Evolutionary conservation across 2,888 invertebrate genomes (phyloP).

Genomic region (Netelia fuscicornis): DNA sequence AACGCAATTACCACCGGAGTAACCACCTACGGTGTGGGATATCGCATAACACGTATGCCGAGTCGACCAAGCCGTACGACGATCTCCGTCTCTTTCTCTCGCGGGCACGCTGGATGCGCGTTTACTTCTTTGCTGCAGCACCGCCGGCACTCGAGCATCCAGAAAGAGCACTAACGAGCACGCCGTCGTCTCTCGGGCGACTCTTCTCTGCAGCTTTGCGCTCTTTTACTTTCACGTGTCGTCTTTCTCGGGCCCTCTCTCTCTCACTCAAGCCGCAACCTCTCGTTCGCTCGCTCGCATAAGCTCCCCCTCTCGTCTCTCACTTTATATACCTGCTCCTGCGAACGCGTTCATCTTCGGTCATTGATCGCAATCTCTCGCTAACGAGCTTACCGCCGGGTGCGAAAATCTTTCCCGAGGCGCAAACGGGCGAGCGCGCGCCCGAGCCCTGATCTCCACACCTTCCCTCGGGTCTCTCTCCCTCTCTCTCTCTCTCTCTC

Average conservation of each 20-base stretch:
- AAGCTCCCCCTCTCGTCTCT: constrained; percentile 13
- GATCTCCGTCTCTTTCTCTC: constrained; percentile 43
- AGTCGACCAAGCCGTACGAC: constrained; percentile 43
- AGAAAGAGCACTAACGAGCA: constrained; percentile 79
- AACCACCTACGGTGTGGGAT: constrained; percentile 81
- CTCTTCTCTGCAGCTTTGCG: constrained; percentile 44
- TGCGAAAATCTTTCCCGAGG: constrained; percentile 80
- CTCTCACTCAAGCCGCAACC: constrained; percentile 53
- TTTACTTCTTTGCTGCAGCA: constrained; percentile 33
- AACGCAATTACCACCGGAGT: constrained; percentile 80
- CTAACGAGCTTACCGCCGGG: constrained; percentile 83
- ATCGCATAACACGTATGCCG: constrained; percentile 81
- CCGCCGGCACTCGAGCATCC: constrained; percentile 60
- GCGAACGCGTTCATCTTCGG: constrained; percentile 83
- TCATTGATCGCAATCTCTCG: constrained; percentile 83
- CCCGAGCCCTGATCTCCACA: constrained; percentile 54
- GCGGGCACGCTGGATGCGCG: constrained; percentile 41
- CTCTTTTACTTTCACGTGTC: constrained; percentile 62
- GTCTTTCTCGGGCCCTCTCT: constrained; percentile 58
- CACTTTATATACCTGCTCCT: constrained; percentile 68
- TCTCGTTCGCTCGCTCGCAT: constrained; percentile 42
- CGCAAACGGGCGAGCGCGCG: constrained; percentile 61
- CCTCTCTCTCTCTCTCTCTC: constrained; percentile 42
- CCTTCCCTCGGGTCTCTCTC: constrained; percentile 35
- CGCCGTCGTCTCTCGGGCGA: constrained; percentile 35